Evolutionary conservation across 2,797 vertebrate genomes (phyloP), one percentile per base, ranked within the genome.

Genomic region (Diglossa cyanea): DNA sequence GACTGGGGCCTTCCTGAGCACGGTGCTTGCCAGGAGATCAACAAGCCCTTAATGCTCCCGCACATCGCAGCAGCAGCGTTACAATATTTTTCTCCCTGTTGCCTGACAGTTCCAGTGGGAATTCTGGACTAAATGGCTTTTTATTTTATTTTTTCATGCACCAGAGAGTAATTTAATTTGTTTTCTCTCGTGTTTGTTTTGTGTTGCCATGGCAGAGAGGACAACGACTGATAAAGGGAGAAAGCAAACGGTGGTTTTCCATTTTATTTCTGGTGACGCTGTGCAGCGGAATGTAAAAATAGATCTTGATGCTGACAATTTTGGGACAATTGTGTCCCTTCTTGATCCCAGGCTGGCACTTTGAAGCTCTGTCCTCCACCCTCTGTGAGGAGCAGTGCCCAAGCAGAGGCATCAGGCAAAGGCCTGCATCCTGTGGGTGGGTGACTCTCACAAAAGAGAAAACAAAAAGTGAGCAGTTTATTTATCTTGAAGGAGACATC

Each of bases 211-310:
- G 42, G 93, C 48, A 92, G 92, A 57, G 88, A 60, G 44, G 70
- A 93, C 92, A 93, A 93, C 2, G 7, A 63, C 88, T 86, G 92
- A 96, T 79, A 86, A 88, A 97, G 13, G 13, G 40, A 95, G 79
- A 88, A 51, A 86, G 74, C 50, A 28, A 60, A 76, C 62, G 84
- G 95, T 95, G 95, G 94, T 89, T 94, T 94, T 91, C 87, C 84
- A 33, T 95, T 96, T 97, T 97, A 96, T 97, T 97, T 96, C 86
- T 73, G 91, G 89, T 28, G 90, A 93, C 2, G 39, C 77, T 74
- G n/a, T 37, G 50, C 48, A 94, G 93, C 13, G 23, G 97, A 98
- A 97, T 93, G 94, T 88, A 94, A 96, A 98, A 97, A 96, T 81
- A 97, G 96, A 94, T 97, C 96, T 96, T 31, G 3, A 40, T 57